Evolutionary conservation across 2,888 invertebrate genomes (phyloP).

Genomic region (Drosophila tripunctata): DNA sequence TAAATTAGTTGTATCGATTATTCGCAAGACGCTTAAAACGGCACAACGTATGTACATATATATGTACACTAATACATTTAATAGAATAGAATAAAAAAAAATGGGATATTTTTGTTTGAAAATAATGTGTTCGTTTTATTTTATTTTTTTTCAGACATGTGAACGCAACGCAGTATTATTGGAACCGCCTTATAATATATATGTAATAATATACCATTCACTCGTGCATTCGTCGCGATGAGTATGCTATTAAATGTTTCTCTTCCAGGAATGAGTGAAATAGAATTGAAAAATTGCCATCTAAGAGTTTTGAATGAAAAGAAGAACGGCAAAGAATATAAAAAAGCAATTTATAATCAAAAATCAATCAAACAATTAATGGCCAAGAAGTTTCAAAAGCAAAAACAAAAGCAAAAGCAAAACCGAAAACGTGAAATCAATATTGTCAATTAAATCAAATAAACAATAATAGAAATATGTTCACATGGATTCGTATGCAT

Average conservation of each 20-base stretch:
- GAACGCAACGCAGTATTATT: no score
- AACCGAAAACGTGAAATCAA: neutral
- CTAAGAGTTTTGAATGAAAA: conserved; percentile 8
- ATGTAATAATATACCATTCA: neutral
- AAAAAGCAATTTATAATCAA: neutral
- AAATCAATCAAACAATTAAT: neutral
- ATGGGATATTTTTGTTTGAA: no score
- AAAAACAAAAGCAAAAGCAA: no score
- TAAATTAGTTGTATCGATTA: conserved; percentile 25
- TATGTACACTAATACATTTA: neutral
- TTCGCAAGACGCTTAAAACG: conserved; percentile 1
- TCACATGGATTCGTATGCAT: neutral
- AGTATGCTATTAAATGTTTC: conserved; percentile 56
- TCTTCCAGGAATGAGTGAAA: conserved; percentile 56
- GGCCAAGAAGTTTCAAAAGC: neutral
- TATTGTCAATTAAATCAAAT: neutral
- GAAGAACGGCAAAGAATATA: conserved; percentile 1
- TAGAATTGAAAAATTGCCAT: conserved; percentile 19
- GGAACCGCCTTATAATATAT: neutral
- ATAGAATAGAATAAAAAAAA: no score
- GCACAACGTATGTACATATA: neutral
- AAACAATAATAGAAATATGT: neutral
- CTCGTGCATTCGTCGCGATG: conserved; percentile 57
- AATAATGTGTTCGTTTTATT: neutral
- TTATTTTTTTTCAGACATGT: neutral